Base-by-base conservation (phyloP, 2,113 vertebrate genomes). In the Bagarius yarrelli region DNA sequence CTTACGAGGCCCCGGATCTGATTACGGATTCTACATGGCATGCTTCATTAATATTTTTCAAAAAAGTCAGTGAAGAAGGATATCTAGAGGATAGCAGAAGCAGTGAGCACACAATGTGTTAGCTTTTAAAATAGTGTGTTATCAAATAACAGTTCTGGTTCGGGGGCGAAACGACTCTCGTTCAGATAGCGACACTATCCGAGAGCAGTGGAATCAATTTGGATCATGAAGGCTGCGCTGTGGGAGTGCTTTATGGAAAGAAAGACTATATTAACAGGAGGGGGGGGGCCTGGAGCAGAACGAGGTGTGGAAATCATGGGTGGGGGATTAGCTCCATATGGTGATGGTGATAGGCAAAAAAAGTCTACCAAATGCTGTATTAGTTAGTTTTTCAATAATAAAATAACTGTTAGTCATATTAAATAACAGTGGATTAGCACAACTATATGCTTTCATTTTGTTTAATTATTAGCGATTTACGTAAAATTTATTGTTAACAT, bases 11-110 rank as follows among this genome's bases (percentile, higher is more conserved):
- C 8, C 14, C 11, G 2, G 47, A 18, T 53, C 47, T 21, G 30
- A 53, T 72, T n/a, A 56, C 14, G 19, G 19, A 74, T 56, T 73
- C 21, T 14, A 32, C 44, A 32, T 19, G 3, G 27, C 50, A 16
- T 23, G 53, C 30, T 74, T 74, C 72, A 56, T 74, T 56, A 36
- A 34, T 56, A 34, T 73, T 72, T 66, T 66, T 53, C 21, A 21
- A 3, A 32, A 34, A 74, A 56, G 32, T 36, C 53, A 74, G n/a
- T 57, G 32, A 74, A 56, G 4, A 57, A 57, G 72, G 72, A 55
- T 74, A 56, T 74, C 72, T 74, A 30, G 27, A 56, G 72, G 47
- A 72, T 72, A 52, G 52, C 3, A 1, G 69, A 23, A 50, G 67
- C 67, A 27, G 27, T 70, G n/a, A 69, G 44, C 16, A 52, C 66